A percentile compares a stretch with the other conserved stretches of the same genome.
Evolutionary conservation across 2,888 invertebrate species (phyloP).

Genomic region (Pantelozetes paolii): DNA sequence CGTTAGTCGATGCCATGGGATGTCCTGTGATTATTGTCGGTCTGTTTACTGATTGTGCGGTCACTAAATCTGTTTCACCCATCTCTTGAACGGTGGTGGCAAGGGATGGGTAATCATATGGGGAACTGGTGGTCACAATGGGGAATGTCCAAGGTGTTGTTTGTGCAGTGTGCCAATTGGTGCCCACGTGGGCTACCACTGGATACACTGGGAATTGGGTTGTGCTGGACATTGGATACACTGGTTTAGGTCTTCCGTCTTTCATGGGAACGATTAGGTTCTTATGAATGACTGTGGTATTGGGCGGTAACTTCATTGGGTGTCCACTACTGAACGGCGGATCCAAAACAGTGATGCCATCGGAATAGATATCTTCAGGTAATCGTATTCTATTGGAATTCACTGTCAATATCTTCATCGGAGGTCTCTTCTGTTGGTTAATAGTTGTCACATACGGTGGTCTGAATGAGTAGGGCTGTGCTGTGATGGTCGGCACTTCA

Average conservation of each 20-base stretch:
- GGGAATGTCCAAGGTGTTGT: constrained; percentile 32
- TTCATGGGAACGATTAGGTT: constrained; percentile 46
- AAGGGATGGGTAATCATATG: background rate
- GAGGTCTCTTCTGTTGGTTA: background rate
- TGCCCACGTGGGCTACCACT: constrained; percentile 40
- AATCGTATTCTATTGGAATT: constrained; percentile 28
- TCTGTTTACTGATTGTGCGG: constrained; percentile 1
- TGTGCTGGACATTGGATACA: constrained; percentile 34
- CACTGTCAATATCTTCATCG: constrained; percentile 34
- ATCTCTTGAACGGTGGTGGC: background rate
- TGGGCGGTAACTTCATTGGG: constrained; percentile 35
- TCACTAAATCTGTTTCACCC: constrained; percentile 13
- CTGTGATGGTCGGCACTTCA: background rate
- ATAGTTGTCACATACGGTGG: constrained; percentile 15
- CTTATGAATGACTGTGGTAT: constrained; percentile 46
- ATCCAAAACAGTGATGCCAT: constrained; percentile 44
- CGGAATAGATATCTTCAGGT: constrained; percentile 45
- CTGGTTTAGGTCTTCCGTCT: constrained; percentile 42
- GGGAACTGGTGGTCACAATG: constrained; percentile 34
- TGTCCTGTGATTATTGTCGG: constrained; percentile 4
- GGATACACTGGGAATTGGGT: constrained; percentile 42
- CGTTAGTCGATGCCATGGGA: background rate
- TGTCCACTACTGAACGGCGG: constrained; percentile 39
- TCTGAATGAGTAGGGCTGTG: background rate
- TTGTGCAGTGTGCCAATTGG: constrained; percentile 38